These are phyloP conservation scores for Epicampocera succincta DNA, from an alignment of 2,888 invertebrate genomes.

Conservation along the genomic window DNA sequence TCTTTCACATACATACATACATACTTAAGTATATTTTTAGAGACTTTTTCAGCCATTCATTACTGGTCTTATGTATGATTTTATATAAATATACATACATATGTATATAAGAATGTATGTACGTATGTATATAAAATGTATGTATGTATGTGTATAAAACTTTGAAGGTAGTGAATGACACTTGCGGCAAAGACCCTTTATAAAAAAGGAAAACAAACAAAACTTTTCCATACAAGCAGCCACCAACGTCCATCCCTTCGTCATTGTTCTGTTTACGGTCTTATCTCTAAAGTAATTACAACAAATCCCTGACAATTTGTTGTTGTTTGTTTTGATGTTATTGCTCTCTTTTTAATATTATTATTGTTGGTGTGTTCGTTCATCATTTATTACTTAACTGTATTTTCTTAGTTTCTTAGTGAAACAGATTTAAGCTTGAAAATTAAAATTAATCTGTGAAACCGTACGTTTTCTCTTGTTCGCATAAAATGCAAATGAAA, in stretches of 20 bases:
- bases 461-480: constrained; percentile 64
- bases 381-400: constrained; percentile 22
- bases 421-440: constrained; percentile 65
- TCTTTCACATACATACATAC: constrained; percentile 19
- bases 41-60: constrained; percentile 52
- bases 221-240: constrained; percentile 26
- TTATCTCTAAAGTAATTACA: constrained; percentile 70
- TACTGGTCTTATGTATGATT: constrained; percentile 14
- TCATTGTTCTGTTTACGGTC: constrained; percentile 64
- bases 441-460: constrained; percentile 68
- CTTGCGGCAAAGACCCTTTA: constrained; percentile 52
- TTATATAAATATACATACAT: not conserved
- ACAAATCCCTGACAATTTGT: constrained; percentile 69
- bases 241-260: constrained; percentile 45
- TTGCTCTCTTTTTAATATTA: constrained; percentile 65
- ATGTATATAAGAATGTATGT: not conserved
- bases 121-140: not conserved
- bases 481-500: constrained; percentile 58
- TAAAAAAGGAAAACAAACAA: constrained; percentile 32
- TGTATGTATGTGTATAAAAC: not conserved
- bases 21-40: constrained; percentile 4
- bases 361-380: constrained; percentile 35
- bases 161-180: constrained; percentile 42
- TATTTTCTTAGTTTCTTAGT: constrained; percentile 48
- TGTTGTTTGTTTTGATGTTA: constrained; percentile 69